Evolutionary conservation across 2,113 vertebrate genomes (phyloP), one percentile per base, ranked within the genome.

Genomic region (Pelobates fuscus): DNA sequence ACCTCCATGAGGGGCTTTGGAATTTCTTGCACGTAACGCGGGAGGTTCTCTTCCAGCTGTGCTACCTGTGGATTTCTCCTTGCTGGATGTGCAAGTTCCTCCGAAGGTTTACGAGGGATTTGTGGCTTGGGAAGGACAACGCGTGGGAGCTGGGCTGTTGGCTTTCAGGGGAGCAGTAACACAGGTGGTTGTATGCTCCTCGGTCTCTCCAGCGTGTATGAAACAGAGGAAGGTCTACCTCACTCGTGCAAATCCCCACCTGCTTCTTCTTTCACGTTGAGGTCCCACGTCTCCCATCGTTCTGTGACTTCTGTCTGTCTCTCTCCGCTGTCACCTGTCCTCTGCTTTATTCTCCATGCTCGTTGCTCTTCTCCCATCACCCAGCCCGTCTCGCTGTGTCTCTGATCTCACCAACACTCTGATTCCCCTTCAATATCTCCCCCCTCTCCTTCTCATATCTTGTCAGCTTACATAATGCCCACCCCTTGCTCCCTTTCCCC

Each of bases 401-500:
- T 29, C 2, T 23, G 10, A 10, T 14, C 25, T 17, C 17, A 43
- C 60, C 64, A 20, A 67, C 23, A 20, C 55, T 69, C 54, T 30
- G n/a, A n/a, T n/a, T n/a, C 15, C 26, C 41, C 29, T 61, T 41
- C 49, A 2, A 11, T 59, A 25, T 17, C 52, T 57, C 60, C 68
- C 44, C 71, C 5, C 21, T 12, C 43, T 12, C 29, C 49, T 43
- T 32, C 15, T 23, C 23, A 27, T 68, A n/a, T 52, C 25, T 27
- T 46, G 0, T 26, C 18, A 32, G 24, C 59, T 70, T 27, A 69
- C 67, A 77, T 63, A 17, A 27, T 37, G 15, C 64, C 43, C 55
- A 46, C 8, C 1, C 29, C 67, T 25, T 70, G 76, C 80, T 66
- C 46, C 60, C 78, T 69, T 73, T 67, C 59, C 78, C 84, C 81